Evolutionary conservation across 92 coral and sea anemone genomes (phyloP).

Genomic region (Nematostella vectensis): DNA sequence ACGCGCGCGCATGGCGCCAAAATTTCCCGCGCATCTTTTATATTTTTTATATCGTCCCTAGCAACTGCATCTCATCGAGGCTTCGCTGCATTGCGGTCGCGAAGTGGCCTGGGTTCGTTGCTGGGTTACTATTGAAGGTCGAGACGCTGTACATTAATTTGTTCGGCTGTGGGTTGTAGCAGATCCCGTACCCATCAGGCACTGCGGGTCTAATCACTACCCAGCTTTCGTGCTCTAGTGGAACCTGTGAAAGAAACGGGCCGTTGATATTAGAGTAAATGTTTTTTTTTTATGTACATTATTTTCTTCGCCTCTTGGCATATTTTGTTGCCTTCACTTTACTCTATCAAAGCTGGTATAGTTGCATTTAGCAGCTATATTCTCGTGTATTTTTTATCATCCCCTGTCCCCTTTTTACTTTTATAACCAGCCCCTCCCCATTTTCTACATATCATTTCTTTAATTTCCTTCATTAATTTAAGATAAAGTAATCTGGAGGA

Average conservation of each 20-base stretch:
- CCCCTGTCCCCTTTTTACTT: no score
- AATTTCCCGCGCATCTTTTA: conserved; percentile 4
- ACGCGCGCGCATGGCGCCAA: no score
- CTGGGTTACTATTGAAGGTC: conserved; percentile 78
- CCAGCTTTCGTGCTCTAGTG: conserved; percentile 61
- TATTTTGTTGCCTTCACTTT: no score
- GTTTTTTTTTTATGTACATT: no score
- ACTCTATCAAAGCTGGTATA: no score
- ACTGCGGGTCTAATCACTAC: conserved; percentile 75
- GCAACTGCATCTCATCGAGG: conserved; percentile 80
- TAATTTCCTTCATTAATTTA: no score
- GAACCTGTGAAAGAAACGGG: conserved; percentile 56
- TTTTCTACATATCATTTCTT: no score
- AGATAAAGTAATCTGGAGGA: conserved; percentile 13
- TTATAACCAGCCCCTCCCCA: no score
- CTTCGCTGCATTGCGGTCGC: conserved; percentile 78
- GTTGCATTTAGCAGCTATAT: no score
- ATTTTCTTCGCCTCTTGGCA: no score
- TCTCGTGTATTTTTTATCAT: no score
- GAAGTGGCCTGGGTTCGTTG: conserved; percentile 79
- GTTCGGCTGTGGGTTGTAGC: conserved; percentile 72
- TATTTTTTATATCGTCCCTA: conserved; percentile 56
- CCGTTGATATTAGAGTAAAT: no score
- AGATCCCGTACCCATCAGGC: conserved; percentile 95
- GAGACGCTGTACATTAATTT: conserved; percentile 59